These are phyloP conservation scores for Acanthiza pusilla DNA, from an alignment of 2,797 vertebrate genomes.

Conservation along the genomic window DNA sequence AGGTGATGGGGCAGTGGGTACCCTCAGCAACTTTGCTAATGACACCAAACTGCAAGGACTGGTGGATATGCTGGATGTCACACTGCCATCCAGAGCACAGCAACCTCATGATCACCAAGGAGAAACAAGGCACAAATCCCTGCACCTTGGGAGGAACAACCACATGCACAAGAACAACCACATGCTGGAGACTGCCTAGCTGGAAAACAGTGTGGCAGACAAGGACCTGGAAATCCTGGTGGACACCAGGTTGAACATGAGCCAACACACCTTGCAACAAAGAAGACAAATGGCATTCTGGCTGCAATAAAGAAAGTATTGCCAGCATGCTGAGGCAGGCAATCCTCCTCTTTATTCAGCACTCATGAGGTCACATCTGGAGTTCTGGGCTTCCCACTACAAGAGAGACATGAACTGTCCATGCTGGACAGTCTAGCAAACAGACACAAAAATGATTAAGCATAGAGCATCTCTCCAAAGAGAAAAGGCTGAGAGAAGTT, in stretches of 20 bases:
- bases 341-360: background rate
- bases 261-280: background rate
- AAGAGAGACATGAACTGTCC: background rate
- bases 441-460: background rate
- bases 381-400: background rate
- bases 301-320: background rate
- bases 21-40: background rate
- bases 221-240: background rate
- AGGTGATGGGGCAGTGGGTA: rapidly evolving
- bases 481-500: background rate
- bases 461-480: background rate
- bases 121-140: background rate
- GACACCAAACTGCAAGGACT: background rate
- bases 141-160: background rate
- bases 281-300: background rate
- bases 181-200: background rate
- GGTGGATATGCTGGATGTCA: background rate
- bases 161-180: background rate
- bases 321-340: background rate
- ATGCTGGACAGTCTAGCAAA: background rate
- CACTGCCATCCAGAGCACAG: background rate
- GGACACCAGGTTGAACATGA: background rate
- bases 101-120: background rate
- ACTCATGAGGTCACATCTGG: background rate
- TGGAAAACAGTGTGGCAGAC: background rate